These are phyloP conservation scores for Scleropages formosus DNA, from an alignment of 2,797 vertebrate species.

Conservation along the genomic window DNA sequence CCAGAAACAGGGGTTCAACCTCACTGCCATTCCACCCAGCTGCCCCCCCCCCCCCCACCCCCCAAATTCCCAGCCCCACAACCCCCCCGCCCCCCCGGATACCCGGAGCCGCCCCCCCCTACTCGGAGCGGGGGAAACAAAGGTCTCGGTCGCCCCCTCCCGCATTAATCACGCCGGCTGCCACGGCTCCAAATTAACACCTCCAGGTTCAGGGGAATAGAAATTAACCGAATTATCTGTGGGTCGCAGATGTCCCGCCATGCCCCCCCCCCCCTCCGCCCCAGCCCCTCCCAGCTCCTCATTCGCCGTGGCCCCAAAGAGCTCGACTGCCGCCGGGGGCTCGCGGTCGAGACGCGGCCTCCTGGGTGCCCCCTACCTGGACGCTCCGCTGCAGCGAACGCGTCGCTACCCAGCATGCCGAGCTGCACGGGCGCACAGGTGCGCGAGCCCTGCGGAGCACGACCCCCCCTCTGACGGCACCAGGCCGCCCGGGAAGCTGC, in stretches of 20 bases:
- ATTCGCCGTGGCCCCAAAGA: conserved; percentile 83
- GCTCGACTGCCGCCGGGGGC: conserved; percentile 68
- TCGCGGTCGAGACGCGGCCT: too few species aligned
- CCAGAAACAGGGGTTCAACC: too few species aligned
- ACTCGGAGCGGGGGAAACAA: conserved; percentile 89
- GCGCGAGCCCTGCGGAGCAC: too few species aligned
- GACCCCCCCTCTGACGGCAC: too few species aligned
- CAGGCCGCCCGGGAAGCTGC: too few species aligned
- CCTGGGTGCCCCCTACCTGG: not conserved
- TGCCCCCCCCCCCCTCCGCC: conserved; percentile 66
- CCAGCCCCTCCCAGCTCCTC: conserved; percentile 45
- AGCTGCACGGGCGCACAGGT: too few species aligned
- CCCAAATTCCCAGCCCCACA: not conserved
- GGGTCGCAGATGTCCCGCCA: conserved; percentile 86
- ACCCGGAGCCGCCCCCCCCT: conserved; percentile 68
- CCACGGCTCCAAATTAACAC: conserved; percentile 92
- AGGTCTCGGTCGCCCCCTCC: conserved; percentile 84
- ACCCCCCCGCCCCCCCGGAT: conserved; percentile 38
- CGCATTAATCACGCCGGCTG: conserved; percentile 92
- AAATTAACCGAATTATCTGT: conserved; percentile 93
- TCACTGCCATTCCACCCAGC: not conserved
- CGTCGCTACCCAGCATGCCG: too few species aligned
- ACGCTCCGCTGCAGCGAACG: not conserved
- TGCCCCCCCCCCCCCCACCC: not conserved
- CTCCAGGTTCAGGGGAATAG: conserved; percentile 93